These are phyloP conservation scores for Polymixis lichenea DNA, from an alignment of 2,888 invertebrate genomes.

Conservation along the genomic window DNA sequence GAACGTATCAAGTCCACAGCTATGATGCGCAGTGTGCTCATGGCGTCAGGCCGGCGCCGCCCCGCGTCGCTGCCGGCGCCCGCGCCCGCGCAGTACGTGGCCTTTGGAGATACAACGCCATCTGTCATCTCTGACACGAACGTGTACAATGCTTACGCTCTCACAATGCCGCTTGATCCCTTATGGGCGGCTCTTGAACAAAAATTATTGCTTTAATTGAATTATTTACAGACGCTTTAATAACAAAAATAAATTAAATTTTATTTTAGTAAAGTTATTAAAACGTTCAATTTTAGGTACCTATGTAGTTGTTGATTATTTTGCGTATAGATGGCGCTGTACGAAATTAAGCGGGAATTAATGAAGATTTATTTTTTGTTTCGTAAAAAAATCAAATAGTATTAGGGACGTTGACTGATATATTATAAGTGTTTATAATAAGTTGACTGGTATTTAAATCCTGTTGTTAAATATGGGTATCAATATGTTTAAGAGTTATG, in stretches of 20 bases:
- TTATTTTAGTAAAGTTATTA: conserved; percentile 50
- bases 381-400: conserved; percentile 56
- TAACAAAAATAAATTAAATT: conserved; percentile 54
- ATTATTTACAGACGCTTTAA: conserved; percentile 11
- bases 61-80: conserved; percentile 40
- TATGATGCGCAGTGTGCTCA: conserved; percentile 83
- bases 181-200: conserved; percentile 83
- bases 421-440: conserved; percentile 61
- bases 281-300: conserved; percentile 21
- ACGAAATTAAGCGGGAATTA: conserved; percentile 43
- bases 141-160: conserved; percentile 46
- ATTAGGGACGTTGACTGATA: conserved; percentile 59
- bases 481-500: conserved; percentile 32
- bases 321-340: conserved; percentile 60
- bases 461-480: conserved; percentile 46
- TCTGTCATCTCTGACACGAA: conserved; percentile 62
- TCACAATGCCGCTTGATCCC: conserved; percentile 75
- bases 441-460: conserved; percentile 61
- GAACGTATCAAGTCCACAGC: conserved; percentile 81
- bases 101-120: conserved; percentile 69
- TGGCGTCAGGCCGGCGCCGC: conserved; percentile 79
- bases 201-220: conserved; percentile 75
- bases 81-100: conserved; percentile 62
- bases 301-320: conserved; percentile 49
- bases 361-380: conserved; percentile 38